A percentile compares a stretch with the other conserved stretches of the same genome.
phyloP scores from a whole-genome alignment of 2,888 invertebrate species.

The Caenorhabditis wallacei region DNA sequence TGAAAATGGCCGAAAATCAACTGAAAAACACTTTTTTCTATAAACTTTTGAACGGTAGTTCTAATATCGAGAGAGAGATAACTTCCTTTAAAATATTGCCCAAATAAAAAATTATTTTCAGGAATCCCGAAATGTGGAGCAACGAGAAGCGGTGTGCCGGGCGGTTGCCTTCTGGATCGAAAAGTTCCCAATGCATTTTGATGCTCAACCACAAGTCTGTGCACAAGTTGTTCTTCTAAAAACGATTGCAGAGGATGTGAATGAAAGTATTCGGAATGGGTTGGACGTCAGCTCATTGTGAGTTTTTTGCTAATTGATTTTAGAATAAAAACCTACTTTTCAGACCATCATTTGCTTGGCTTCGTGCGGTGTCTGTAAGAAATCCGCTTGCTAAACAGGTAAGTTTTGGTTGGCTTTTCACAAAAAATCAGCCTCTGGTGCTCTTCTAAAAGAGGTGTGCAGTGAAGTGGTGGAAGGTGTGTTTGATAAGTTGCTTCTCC shows the following conservation, averaged over 20 bases:
- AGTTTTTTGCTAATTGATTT: constrained; percentile 73
- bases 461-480: constrained; percentile 28
- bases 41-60: too few relatives aligned
- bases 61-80: too few relatives aligned
- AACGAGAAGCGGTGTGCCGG: constrained; percentile 73
- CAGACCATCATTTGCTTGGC: constrained; percentile 86
- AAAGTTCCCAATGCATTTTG: constrained; percentile 86
- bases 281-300: constrained; percentile 85
- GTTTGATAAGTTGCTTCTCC: constrained; percentile 13
- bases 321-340: constrained; percentile 15
- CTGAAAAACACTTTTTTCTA: too few relatives aligned
- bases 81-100: too few relatives aligned
- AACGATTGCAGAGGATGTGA: constrained; percentile 69
- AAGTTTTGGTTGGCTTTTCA: constrained; percentile 4
- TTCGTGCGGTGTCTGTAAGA: constrained; percentile 85
- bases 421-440: not conserved
- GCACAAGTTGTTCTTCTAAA: constrained; percentile 67
- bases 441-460: not conserved
- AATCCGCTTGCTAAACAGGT: constrained; percentile 84
- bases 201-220: constrained; percentile 85
- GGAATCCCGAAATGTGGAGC: constrained; percentile 62
- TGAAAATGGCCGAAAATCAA: too few relatives aligned
- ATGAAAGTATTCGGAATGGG: constrained; percentile 66
- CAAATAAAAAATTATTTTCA: constrained; percentile 51
- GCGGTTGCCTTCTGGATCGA: constrained; percentile 85